phyloP scores from a whole-genome alignment of 1,140 invertebrate genomes.

The Drosophila kikkawai region DNA sequence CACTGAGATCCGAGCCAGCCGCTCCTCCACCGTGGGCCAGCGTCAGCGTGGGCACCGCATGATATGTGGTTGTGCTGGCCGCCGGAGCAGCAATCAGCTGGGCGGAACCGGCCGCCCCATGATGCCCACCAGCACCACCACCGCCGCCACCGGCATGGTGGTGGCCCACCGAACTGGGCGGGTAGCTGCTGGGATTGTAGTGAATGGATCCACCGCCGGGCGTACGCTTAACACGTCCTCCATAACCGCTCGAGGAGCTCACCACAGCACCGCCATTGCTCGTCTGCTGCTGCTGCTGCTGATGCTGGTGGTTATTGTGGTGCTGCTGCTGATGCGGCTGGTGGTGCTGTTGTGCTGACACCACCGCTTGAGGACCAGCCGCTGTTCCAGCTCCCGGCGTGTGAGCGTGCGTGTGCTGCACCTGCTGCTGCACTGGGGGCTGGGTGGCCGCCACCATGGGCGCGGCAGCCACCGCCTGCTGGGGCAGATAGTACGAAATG shows the following conservation, averaged over 20 bases:
- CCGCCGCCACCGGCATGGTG: conserved; percentile 4
- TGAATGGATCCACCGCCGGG: conserved; percentile 73
- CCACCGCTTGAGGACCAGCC: conserved; percentile 69
- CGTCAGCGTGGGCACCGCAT: conserved; percentile 80
- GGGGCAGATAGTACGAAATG: conserved; percentile 83
- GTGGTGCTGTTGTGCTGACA: conserved; percentile 44
- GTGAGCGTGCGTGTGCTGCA: conserved; percentile 45
- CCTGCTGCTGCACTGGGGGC: conserved; percentile 42
- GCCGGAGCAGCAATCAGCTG: conserved; percentile 55
- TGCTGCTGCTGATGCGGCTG: conserved; percentile 37
- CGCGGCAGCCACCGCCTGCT: conserved; percentile 62
- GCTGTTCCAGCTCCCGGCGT: conserved; percentile 53
- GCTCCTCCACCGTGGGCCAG: conserved; percentile 71
- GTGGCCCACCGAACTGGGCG: conserved; percentile 46
- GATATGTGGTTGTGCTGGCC: conserved; percentile 79
- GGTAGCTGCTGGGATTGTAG: conserved; percentile 69
- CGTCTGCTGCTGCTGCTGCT: conserved; percentile 16
- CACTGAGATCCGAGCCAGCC: conserved; percentile 72
- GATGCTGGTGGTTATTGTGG: conserved; percentile 7
- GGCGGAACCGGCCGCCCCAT: conserved; percentile 60
- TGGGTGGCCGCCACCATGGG: conserved; percentile 61
- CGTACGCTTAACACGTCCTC: conserved; percentile 73
- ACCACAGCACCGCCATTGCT: conserved; percentile 37
- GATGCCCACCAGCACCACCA: conserved; percentile 42
- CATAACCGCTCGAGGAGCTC: conserved; percentile 30